Conservation (phyloP, 1,140 invertebrate genomes). For the Euura saliciscinereae region DNA sequence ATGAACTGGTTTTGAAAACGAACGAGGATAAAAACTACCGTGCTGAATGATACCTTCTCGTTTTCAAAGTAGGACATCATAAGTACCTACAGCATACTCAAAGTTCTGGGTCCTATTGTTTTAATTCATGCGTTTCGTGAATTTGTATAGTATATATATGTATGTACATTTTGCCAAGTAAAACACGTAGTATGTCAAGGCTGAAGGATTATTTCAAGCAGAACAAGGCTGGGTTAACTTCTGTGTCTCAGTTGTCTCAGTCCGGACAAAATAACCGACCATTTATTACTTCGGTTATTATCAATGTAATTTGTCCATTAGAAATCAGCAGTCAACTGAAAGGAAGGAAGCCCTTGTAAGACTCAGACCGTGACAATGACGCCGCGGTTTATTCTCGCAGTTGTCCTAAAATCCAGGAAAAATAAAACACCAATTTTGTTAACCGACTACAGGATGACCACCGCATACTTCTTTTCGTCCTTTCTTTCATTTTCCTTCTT, state of each 20-base stretch:
- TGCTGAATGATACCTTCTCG: too few species aligned
- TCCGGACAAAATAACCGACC: too few species aligned
- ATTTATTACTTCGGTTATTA: background rate
- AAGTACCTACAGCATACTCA: background rate
- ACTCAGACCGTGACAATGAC: constrained; percentile 6
- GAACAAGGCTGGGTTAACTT: background rate
- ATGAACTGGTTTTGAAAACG: too few species aligned
- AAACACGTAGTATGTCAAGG: constrained; percentile 7
- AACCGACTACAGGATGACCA: too few species aligned
- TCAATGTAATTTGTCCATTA: constrained; percentile 5
- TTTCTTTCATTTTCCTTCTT: too few species aligned
- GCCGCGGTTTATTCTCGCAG: background rate
- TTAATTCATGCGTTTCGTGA: constrained; percentile 4
- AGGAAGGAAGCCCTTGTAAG: background rate
- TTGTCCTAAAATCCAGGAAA: too few species aligned
- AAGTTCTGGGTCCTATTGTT: background rate
- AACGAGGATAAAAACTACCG: too few species aligned
- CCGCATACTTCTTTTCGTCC: too few species aligned
- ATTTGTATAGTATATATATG: constrained; percentile 2
- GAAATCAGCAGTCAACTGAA: background rate
- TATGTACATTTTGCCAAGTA: constrained; percentile 1
- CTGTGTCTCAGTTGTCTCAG: background rate
- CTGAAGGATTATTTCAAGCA: constrained; percentile 1
- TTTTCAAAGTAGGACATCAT: too few species aligned
- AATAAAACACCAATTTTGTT: too few species aligned